Conservation (phyloP, 1,140 invertebrate species). For the Drosophila busckii region DNA sequence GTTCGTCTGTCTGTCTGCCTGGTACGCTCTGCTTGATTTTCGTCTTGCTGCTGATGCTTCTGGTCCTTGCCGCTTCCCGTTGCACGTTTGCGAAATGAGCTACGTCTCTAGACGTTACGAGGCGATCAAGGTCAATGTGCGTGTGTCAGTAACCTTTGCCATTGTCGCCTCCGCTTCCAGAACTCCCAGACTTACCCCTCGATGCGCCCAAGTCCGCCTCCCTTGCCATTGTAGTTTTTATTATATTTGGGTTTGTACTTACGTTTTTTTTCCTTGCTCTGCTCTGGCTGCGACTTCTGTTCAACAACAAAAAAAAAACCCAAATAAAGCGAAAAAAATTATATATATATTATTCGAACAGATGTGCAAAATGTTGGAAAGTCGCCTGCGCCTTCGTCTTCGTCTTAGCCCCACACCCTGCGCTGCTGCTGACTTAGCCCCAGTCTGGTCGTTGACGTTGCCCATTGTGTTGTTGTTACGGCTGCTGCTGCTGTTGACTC, state of each 20-base stretch:
- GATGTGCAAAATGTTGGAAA: slow-evolving; percentile 70
- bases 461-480: slow-evolving; percentile 24
- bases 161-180: slow-evolving; percentile 37
- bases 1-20: slow-evolving; percentile 16
- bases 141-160: slow-evolving; percentile 74
- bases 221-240: slow-evolving; percentile 31
- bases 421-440: neutral
- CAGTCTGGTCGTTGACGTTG: slow-evolving; percentile 46
- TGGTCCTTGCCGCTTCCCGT: slow-evolving; percentile 12
- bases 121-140: slow-evolving; percentile 74
- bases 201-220: neutral
- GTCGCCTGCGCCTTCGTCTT: slow-evolving; percentile 28
- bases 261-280: slow-evolving; percentile 24
- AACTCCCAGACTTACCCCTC: slow-evolving; percentile 25
- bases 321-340: slow-evolving; percentile 26
- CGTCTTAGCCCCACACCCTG: neutral
- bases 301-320: slow-evolving; percentile 27
- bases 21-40: neutral
- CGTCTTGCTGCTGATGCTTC: neutral
- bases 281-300: slow-evolving; percentile 42
- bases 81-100: slow-evolving; percentile 20
- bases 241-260: slow-evolving; percentile 71
- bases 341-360: slow-evolving; percentile 62
- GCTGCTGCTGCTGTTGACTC: slow-evolving; percentile 32
- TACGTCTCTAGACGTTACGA: slow-evolving; percentile 45